Conservation (phyloP, 2,888 invertebrate genomes). For the Pemphredon lugubris region DNA sequence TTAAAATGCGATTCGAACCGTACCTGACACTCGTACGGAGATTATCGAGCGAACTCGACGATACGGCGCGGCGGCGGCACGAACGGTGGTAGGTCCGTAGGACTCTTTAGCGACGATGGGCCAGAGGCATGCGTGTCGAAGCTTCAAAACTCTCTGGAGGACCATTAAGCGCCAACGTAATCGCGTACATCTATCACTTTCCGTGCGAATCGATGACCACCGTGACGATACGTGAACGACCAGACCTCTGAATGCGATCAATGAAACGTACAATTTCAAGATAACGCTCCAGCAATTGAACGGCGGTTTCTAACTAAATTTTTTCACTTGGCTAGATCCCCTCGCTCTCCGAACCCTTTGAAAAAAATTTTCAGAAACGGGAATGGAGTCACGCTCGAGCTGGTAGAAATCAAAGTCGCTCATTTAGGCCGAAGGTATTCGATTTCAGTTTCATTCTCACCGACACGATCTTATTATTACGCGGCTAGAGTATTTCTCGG, state of each 20-base stretch:
- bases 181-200: conserved; percentile 60
- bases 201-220: conserved; percentile 60
- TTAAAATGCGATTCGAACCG: conserved; percentile 10
- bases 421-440: too few species aligned
- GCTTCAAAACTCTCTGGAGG: conserved; percentile 62
- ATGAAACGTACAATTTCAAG: not conserved
- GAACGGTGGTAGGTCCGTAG: conserved; percentile 19
- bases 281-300: not conserved
- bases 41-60: conserved; percentile 46
- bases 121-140: conserved; percentile 55
- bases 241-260: not conserved
- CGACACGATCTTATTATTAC: too few species aligned
- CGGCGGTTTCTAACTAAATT: too few species aligned
- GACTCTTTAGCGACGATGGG: conserved; percentile 55
- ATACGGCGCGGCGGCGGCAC: conserved; percentile 38
- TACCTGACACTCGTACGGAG: conserved; percentile 14
- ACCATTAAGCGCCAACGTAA: conserved; percentile 65
- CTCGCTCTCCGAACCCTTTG: too few species aligned
- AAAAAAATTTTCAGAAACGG: too few species aligned
- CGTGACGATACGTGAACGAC: conserved; percentile 31
- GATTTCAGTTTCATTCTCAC: too few species aligned
- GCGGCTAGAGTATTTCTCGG: too few species aligned
- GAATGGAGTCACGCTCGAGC: too few species aligned
- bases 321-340: too few species aligned
- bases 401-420: too few species aligned